phyloP scores from a whole-genome alignment of 2,888 invertebrate species.

The Eupithecia tripunctaria region DNA sequence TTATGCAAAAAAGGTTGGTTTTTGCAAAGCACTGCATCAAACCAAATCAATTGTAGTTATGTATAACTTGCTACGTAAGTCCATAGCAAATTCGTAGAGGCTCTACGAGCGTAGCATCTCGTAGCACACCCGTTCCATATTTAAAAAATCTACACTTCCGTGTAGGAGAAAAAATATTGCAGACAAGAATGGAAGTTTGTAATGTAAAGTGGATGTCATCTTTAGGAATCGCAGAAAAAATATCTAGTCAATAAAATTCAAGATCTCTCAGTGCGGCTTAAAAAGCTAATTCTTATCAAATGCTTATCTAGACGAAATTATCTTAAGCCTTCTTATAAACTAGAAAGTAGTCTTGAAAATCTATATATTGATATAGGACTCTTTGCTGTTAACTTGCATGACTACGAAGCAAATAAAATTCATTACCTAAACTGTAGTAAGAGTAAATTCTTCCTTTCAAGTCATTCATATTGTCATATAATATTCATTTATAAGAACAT shows the following conservation, averaged over 20 bases:
- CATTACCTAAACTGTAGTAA: background rate
- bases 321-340: conserved; percentile 22
- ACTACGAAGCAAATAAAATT: background rate
- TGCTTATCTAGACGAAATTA: conserved; percentile 26
- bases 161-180: background rate
- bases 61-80: background rate
- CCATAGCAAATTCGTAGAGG: conserved; percentile 11
- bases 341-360: conserved; percentile 21
- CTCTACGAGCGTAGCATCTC: conserved; percentile 8
- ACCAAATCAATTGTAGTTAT: background rate
- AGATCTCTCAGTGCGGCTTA: conserved; percentile 35
- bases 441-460: background rate
- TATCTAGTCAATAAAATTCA: conserved; percentile 39
- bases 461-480: background rate
- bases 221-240: conserved; percentile 25
- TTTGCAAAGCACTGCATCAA: conserved; percentile 32
- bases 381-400: background rate
- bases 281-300: conserved; percentile 36
- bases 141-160: background rate
- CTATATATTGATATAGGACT: conserved; percentile 11
- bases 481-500: background rate
- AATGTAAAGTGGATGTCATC: conserved; percentile 27
- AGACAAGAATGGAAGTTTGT: background rate
- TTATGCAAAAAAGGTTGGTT: conserved; percentile 44
- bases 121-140: background rate